Conservation (phyloP, 1,140 invertebrate species). For the Pseudoatta argentina region DNA sequence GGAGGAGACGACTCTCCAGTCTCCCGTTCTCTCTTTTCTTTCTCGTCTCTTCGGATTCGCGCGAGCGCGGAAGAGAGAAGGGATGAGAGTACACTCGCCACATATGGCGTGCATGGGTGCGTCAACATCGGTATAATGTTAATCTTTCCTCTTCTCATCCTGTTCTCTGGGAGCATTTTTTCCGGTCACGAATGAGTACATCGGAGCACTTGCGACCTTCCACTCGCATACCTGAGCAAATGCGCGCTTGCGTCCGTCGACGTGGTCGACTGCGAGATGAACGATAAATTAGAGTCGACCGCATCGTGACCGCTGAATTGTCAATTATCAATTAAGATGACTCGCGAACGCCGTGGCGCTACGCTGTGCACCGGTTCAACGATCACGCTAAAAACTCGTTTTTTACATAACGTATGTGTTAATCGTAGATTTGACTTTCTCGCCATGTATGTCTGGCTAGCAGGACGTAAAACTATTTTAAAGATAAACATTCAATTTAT, state of each 20-base stretch:
- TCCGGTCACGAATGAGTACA: slow-evolving; percentile 69
- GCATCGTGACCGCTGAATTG: slow-evolving; percentile 27
- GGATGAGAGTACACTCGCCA: slow-evolving; percentile 14
- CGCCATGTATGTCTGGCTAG: not conserved
- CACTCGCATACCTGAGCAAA: slow-evolving; percentile 51
- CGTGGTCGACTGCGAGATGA: not conserved
- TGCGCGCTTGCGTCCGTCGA: not conserved
- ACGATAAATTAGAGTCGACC: slow-evolving; percentile 26
- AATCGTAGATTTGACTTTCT: not conserved
- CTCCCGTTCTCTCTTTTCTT: slow-evolving; percentile 6
- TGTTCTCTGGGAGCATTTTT: slow-evolving; percentile 55
- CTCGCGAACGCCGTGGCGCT: not conserved
- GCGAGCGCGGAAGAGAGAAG: slow-evolving; percentile 65
- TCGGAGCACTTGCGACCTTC: slow-evolving; percentile 57
- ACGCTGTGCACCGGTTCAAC: not conserved
- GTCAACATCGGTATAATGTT: slow-evolving; percentile 7
- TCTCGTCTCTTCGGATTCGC: not conserved
- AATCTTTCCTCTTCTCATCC: slow-evolving; percentile 51
- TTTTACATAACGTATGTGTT: not conserved
- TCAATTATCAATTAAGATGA: slow-evolving; percentile 29
- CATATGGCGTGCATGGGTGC: not conserved
- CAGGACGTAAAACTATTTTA: not conserved
- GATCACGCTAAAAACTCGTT: not conserved
- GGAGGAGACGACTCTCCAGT: slow-evolving; percentile 45
- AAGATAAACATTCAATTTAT: not conserved